Conservation (phyloP, 2,797 vertebrate genomes). For the Urophycis tenuis region DNA sequence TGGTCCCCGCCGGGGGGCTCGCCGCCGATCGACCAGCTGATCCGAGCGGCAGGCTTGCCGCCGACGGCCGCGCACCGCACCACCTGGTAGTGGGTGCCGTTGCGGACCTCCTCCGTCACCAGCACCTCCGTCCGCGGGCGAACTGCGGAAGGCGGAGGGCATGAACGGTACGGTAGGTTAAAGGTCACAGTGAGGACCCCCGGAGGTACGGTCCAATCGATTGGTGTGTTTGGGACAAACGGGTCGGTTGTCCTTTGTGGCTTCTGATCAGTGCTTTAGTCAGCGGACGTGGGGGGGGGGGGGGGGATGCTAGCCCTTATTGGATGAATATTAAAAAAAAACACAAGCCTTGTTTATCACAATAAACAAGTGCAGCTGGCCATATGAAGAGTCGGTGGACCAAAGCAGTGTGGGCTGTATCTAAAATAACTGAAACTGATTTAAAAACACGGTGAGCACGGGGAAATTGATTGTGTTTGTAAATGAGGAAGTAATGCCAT, state of each 20-base stretch:
- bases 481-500: not conserved
- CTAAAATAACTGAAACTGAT: not conserved
- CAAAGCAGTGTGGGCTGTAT: not conserved
- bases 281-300: not conserved
- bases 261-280: not conserved
- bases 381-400: not conserved
- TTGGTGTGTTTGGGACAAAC: too few species aligned
- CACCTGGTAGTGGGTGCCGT: constrained; percentile 58
- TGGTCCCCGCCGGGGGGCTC: constrained; percentile 20
- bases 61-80: constrained; percentile 58
- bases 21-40: constrained; percentile 59
- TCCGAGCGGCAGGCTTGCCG: constrained; percentile 54
- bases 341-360: not conserved
- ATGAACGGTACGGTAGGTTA: too few species aligned
- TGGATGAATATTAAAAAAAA: too few species aligned
- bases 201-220: too few species aligned
- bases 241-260: not conserved
- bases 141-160: constrained; percentile 37
- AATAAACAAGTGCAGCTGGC: not conserved
- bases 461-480: not conserved
- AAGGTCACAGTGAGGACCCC: too few species aligned
- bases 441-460: not conserved
- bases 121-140: constrained; percentile 49
- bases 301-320: not conserved
- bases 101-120: constrained; percentile 44